phyloP scores from a whole-genome alignment of 2,113 vertebrate species.

The Bambusicola thoracicus region DNA sequence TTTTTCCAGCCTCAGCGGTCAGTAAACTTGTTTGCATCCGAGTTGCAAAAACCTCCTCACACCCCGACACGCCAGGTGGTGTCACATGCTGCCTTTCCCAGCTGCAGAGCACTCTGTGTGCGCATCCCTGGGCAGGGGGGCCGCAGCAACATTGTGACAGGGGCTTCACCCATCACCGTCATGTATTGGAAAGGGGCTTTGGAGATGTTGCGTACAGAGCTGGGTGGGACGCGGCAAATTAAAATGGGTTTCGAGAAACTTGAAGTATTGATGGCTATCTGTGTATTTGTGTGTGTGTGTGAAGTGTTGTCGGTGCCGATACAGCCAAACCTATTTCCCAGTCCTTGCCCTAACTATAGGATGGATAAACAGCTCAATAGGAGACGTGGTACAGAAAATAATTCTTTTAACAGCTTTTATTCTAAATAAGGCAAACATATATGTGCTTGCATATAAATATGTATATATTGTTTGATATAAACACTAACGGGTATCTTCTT shows the following conservation, averaged over 20 bases:
- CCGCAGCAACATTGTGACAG: accelerated
- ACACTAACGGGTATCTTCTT: neutral
- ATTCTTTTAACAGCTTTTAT: neutral
- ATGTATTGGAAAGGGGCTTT: neutral
- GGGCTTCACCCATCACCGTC: neutral
- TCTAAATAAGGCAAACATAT: neutral
- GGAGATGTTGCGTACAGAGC: neutral
- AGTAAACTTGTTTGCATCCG: neutral
- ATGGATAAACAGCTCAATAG: neutral
- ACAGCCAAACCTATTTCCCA: neutral
- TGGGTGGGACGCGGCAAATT: neutral
- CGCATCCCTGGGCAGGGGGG: neutral
- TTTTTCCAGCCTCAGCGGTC: neutral
- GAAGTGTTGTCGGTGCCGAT: neutral
- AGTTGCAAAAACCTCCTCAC: neutral
- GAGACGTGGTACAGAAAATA: neutral
- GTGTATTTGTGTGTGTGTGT: accelerated
- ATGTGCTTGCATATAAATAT: neutral
- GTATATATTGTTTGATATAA: neutral
- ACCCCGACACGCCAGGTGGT: neutral
- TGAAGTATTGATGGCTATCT: neutral
- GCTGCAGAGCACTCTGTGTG: neutral
- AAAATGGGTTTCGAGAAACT: neutral
- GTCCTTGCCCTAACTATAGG: neutral
- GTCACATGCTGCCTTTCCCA: neutral